Evolutionary conservation across 2,113 vertebrate genomes (phyloP).

Genomic region (Asarcornis scutulata): DNA sequence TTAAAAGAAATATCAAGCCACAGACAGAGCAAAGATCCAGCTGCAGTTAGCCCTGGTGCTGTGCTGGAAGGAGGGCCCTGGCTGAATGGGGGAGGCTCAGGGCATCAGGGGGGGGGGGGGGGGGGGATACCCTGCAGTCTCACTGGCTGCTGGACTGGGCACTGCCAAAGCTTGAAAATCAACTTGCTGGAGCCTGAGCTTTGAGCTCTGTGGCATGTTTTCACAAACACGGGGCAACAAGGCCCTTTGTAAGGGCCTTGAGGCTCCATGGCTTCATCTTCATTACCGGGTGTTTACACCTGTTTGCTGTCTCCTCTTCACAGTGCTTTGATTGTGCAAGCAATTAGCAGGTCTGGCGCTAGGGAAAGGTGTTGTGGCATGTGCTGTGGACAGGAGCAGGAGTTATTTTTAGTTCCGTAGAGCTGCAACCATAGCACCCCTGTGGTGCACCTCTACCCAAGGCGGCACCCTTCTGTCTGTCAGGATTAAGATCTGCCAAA

Average conservation of each 20-base stretch:
- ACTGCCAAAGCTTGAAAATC: neutral
- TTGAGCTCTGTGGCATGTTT: neutral
- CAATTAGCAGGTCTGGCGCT: neutral
- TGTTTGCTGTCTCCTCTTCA: neutral
- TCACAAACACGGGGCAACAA: too few relatives aligned
- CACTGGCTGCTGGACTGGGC: neutral
- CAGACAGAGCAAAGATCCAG: neutral
- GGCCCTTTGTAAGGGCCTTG: neutral
- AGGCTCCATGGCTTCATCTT: neutral
- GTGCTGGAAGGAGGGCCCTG: rapidly evolving
- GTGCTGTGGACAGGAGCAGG: neutral
- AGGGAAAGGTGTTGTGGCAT: neutral
- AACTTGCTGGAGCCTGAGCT: neutral
- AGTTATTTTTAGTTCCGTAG: neutral
- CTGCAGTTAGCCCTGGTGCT: neutral
- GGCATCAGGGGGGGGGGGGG: too few relatives aligned
- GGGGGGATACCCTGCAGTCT: neutral
- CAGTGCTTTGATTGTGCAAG: neutral
- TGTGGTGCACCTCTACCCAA: neutral
- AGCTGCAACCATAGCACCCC: neutral
- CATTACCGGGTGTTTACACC: neutral
- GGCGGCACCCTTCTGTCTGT: neutral
- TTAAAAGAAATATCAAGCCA: neutral
- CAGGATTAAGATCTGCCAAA: neutral
- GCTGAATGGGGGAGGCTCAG: neutral